A percentile compares a stretch with the other conserved stretches of the same genome.
Evolutionary conservation across 2,797 vertebrate species (phyloP).

Genomic region (Malacoctenus gilli): DNA sequence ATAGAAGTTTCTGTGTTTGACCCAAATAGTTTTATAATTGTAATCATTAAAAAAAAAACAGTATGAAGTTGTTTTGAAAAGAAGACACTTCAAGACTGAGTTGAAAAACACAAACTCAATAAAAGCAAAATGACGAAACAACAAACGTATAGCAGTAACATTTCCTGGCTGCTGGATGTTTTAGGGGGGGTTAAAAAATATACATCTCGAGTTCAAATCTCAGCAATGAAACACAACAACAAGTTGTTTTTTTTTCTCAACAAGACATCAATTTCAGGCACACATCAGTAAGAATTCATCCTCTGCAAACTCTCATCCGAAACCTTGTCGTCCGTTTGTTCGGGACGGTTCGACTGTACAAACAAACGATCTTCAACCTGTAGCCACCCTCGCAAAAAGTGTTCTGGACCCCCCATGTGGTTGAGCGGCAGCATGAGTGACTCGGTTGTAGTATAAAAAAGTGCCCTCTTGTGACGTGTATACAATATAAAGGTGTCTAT

Average conservation of each 20-base stretch:
- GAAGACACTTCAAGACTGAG: not conserved
- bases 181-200: not conserved
- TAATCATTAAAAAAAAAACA: too few species aligned
- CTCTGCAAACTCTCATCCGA: conserved; percentile 41
- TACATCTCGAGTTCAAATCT: conserved; percentile 26
- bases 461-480: conserved; percentile 40
- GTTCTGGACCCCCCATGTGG: conserved; percentile 10
- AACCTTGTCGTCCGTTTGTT: conserved; percentile 23
- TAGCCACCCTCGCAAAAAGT: conserved; percentile 22
- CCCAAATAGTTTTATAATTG: too few species aligned
- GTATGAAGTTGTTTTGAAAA: not conserved
- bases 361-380: conserved; percentile 15
- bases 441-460: conserved; percentile 58
- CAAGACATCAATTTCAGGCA: conserved; percentile 10
- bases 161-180: conserved; percentile 18
- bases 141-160: conserved; percentile 14
- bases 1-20: too few species aligned
- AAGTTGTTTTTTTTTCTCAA: conserved; percentile 9
- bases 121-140: not conserved
- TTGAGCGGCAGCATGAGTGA: conserved; percentile 8
- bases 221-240: conserved; percentile 28
- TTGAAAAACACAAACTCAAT: conserved; percentile 7
- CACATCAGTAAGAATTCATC: conserved; percentile 35
- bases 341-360: conserved; percentile 18
- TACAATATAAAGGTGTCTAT: conserved; percentile 43